Evolutionary conservation across 35 echinoderm and acorn worm species (phyloP), one percentile per base, ranked within the genome.

Genomic region (Ptychodera flava): DNA sequence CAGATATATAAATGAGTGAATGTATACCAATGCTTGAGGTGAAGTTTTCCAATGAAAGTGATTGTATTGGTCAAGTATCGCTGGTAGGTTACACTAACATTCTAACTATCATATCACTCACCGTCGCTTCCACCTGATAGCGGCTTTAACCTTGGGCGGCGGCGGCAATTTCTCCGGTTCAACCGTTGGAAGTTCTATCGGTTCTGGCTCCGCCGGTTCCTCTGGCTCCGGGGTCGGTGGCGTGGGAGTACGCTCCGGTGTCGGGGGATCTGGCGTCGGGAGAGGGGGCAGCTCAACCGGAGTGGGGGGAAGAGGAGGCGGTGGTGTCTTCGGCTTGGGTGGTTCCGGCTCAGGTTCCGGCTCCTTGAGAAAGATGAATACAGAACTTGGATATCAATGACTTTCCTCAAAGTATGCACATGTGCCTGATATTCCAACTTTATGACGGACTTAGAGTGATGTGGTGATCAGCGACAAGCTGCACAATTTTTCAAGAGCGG

Each of bases 191-290:
- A 22, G 45, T 64, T 12, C 22, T 12, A 6, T 6, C 6, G 45
- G 45, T 90, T 93, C 92, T 91, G 86, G 90, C 35, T 96, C 92
- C 78, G 87, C 88, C 0, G 53, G 83, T 81, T 82, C 37, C n/a
- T 86, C 77, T 38, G 79, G 88, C 92, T 89, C 91, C 36, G 89
- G 83, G 38, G 93, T 97, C 2, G 92, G 89, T 78, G 93, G 53
- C 27, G 85, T 34, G 37, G 35, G 82, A 83, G 82, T 28, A 14
- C 6, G 45, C 6, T 6, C 6, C 22, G 45, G 45, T 64, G 45
- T 16, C 80, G 22, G 16, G 1, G 80, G 80, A 82, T 15, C 12
- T 14, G 82, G 82, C 2, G 82, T 1, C 1, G 84, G 37, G 35
- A 22, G 33, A 12, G 45, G 45, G 6, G 45, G 45, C 6, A 64